Evolutionary conservation across 2,888 invertebrate species (phyloP).

Genomic region (Calameuta idolon): DNA sequence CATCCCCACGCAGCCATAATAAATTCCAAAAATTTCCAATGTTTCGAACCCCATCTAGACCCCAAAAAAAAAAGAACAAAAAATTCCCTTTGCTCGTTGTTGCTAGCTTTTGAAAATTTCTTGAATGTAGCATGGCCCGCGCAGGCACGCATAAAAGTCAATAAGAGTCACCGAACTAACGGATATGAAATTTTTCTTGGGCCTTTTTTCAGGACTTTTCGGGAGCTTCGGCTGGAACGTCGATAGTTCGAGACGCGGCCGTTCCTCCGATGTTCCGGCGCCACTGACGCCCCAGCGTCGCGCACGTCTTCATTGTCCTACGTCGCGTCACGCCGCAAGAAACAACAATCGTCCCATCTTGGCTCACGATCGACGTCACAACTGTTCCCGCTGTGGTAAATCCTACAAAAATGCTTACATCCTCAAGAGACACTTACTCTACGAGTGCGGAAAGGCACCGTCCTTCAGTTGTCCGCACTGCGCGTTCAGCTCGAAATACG

Average conservation of each 20-base stretch:
- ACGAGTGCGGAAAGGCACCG: conserved; percentile 68
- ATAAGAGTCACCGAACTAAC: conserved; percentile 33
- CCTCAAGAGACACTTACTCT: conserved; percentile 71
- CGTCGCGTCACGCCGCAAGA: conserved; percentile 49
- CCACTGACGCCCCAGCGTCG: conserved; percentile 61
- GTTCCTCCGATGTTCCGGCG: conserved; percentile 52
- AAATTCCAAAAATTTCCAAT: not conserved
- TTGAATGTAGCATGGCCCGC: conserved; percentile 65
- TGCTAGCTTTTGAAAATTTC: conserved; percentile 59
- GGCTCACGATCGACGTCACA: conserved; percentile 58
- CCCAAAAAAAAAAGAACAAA: conserved; percentile 2
- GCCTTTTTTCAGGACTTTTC: conserved; percentile 59
- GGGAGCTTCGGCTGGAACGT: conserved; percentile 57
- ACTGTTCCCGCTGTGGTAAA: conserved; percentile 73
- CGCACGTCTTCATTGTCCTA: conserved; percentile 58
- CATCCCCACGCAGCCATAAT: not conserved
- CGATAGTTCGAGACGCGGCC: conserved; percentile 41
- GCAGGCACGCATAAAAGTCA: conserved; percentile 31
- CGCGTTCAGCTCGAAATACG: conserved; percentile 66
- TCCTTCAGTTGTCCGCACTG: conserved; percentile 67
- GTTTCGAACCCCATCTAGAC: not conserved
- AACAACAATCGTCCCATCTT: conserved; percentile 52
- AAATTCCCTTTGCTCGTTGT: conserved; percentile 58
- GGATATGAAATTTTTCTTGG: conserved; percentile 25
- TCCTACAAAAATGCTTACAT: conserved; percentile 75